phyloP scores from a whole-genome alignment of 2,888 invertebrate genomes.

The Troides helena region DNA sequence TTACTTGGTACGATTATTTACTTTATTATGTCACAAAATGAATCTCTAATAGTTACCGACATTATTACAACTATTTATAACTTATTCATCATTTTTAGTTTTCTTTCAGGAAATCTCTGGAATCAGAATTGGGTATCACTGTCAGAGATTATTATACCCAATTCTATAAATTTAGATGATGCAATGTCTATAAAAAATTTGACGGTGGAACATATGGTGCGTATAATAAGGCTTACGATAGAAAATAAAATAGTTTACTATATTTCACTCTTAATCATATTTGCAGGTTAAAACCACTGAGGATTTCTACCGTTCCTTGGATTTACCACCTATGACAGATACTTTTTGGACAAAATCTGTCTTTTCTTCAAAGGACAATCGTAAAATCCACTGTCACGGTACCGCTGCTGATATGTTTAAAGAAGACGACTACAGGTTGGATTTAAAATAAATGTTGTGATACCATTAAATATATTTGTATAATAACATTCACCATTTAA shows the following conservation, averaged over 20 bases:
- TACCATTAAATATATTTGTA: background rate
- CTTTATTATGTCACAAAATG: background rate
- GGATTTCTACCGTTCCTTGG: constrained; percentile 84
- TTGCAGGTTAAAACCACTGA: constrained; percentile 80
- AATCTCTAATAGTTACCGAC: background rate
- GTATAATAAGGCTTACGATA: constrained; percentile 7
- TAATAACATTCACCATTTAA: constrained; percentile 29
- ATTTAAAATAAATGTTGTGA: background rate
- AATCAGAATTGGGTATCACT: constrained; percentile 85
- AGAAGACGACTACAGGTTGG: constrained; percentile 83
- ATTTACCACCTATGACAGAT: constrained; percentile 81
- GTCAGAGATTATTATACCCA: constrained; percentile 77
- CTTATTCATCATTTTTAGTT: background rate
- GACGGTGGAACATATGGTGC: constrained; percentile 81
- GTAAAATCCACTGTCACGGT: constrained; percentile 82
- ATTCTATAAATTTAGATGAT: constrained; percentile 71
- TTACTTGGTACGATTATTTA: constrained; percentile 76
- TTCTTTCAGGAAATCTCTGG: constrained; percentile 79
- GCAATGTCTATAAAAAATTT: constrained; percentile 76
- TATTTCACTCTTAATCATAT: background rate
- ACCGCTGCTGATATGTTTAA: constrained; percentile 86
- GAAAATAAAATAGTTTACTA: background rate
- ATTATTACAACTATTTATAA: background rate
- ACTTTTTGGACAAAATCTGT: constrained; percentile 83
- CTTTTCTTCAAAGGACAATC: constrained; percentile 52